phyloP scores from a whole-genome alignment of 2,888 invertebrate genomes.

The Philonicus albiceps region DNA sequence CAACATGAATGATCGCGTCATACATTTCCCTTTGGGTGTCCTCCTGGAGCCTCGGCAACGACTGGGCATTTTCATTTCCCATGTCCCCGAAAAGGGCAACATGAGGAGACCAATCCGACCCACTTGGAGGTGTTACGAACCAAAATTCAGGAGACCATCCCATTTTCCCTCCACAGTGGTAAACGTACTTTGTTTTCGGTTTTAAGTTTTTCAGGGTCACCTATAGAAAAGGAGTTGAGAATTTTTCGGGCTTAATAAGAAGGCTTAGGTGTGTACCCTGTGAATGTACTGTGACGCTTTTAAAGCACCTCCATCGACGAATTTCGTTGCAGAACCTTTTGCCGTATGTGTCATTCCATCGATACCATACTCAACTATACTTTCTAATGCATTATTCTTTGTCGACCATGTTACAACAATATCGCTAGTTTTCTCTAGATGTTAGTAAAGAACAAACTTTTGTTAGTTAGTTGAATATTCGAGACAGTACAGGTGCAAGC shows the following conservation, averaged over 20 bases:
- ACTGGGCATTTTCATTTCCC: constrained; percentile 89
- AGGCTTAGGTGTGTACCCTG: constrained; percentile 65
- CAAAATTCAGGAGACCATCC: constrained; percentile 86
- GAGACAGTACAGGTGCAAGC: not conserved
- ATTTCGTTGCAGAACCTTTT: constrained; percentile 68
- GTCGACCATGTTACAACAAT: constrained; percentile 88
- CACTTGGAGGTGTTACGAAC: constrained; percentile 76
- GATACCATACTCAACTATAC: constrained; percentile 79
- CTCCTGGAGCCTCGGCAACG: constrained; percentile 82
- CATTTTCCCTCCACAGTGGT: constrained; percentile 79
- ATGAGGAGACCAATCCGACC: constrained; percentile 77
- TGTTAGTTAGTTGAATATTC: not conserved
- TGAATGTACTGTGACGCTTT: constrained; percentile 79
- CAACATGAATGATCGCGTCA: constrained; percentile 89
- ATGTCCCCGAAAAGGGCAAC: constrained; percentile 93
- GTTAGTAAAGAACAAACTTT: constrained; percentile 36
- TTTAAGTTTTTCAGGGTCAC: constrained; percentile 67
- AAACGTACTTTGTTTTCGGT: constrained; percentile 74
- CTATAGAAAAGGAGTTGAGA: constrained; percentile 49
- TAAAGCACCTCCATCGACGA: constrained; percentile 77
- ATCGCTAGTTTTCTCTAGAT: constrained; percentile 70
- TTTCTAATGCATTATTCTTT: constrained; percentile 70
- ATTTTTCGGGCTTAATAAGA: not conserved
- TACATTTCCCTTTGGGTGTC: constrained; percentile 82
- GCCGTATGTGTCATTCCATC: constrained; percentile 67